Evolutionary conservation across 2,113 vertebrate genomes (phyloP).

Genomic region (Clarias gariepinus): DNA sequence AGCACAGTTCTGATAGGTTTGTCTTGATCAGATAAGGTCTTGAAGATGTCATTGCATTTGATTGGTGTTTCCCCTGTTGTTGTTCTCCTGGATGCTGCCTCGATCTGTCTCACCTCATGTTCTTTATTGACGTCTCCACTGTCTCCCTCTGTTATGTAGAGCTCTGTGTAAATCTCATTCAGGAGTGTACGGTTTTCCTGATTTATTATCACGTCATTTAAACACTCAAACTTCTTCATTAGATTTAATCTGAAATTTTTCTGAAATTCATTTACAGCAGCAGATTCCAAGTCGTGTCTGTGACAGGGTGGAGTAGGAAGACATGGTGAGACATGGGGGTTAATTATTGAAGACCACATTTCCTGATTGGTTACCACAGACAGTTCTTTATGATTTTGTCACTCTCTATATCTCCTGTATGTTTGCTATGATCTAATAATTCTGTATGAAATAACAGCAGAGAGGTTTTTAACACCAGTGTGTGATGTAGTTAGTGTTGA

Average conservation of each 20-base stretch:
- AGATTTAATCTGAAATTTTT: neutral
- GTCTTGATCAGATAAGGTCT: too few relatives aligned
- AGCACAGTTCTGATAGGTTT: too few relatives aligned
- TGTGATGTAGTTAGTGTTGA: too few relatives aligned
- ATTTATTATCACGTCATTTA: neutral
- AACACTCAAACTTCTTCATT: neutral
- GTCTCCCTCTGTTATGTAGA: constrained; percentile 54
- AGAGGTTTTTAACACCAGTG: too few relatives aligned
- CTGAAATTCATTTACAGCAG: neutral
- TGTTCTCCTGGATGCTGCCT: constrained; percentile 10
- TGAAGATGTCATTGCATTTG: too few relatives aligned
- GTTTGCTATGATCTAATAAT: too few relatives aligned
- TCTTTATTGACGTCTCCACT: constrained; percentile 32
- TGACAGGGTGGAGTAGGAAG: neutral
- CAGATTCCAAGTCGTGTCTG: neutral
- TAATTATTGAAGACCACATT: too few relatives aligned
- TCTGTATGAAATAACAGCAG: too few relatives aligned
- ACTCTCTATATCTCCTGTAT: too few relatives aligned
- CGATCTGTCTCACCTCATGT: constrained; percentile 48
- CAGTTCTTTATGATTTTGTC: too few relatives aligned
- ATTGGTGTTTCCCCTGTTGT: neutral
- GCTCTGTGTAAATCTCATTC: constrained; percentile 52
- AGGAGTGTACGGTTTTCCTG: neutral
- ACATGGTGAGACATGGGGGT: too few relatives aligned
- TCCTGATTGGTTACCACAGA: too few relatives aligned